These are phyloP conservation scores for Chorisops tibialis DNA, from an alignment of 2,888 invertebrate genomes.

Conservation along the genomic window DNA sequence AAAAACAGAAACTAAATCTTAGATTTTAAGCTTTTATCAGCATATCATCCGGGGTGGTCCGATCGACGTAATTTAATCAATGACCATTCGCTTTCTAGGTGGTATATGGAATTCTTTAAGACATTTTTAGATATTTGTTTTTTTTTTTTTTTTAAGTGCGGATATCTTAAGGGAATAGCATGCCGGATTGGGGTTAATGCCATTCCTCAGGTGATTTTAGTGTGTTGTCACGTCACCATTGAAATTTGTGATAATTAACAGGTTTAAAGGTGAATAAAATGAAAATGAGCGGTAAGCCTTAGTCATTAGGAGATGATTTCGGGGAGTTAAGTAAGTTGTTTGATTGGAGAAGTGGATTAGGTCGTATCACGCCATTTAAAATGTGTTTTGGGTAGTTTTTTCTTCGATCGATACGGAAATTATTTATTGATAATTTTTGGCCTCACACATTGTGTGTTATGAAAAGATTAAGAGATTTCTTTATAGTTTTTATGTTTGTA, in stretches of 20 bases:
- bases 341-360: conserved; percentile 14
- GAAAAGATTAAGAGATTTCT: conserved; percentile 21
- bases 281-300: conserved; percentile 19
- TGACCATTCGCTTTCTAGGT: conserved; percentile 22
- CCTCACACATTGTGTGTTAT: conserved; percentile 23
- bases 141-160: too few relatives aligned
- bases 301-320: conserved; percentile 15
- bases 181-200: conserved; percentile 18
- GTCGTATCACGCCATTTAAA: conserved; percentile 17
- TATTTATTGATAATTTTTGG: conserved; percentile 20
- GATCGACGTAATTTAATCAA: conserved; percentile 23
- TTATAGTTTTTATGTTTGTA: background rate
- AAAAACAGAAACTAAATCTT: background rate
- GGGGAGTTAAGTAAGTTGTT: conserved; percentile 13
- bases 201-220: conserved; percentile 13
- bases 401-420: conserved; percentile 14
- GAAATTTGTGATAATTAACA: conserved; percentile 26
- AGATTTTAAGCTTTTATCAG: conserved; percentile 11
- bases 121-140: background rate
- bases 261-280: conserved; percentile 24
- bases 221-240: conserved; percentile 21
- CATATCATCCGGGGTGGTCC: conserved; percentile 20
- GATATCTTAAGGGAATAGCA: too few relatives aligned
- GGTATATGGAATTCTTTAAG: conserved; percentile 14
- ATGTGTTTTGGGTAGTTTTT: conserved; percentile 5